Base-by-base conservation (phyloP, 2,113 vertebrate genomes). In the Gobius niger region DNA sequence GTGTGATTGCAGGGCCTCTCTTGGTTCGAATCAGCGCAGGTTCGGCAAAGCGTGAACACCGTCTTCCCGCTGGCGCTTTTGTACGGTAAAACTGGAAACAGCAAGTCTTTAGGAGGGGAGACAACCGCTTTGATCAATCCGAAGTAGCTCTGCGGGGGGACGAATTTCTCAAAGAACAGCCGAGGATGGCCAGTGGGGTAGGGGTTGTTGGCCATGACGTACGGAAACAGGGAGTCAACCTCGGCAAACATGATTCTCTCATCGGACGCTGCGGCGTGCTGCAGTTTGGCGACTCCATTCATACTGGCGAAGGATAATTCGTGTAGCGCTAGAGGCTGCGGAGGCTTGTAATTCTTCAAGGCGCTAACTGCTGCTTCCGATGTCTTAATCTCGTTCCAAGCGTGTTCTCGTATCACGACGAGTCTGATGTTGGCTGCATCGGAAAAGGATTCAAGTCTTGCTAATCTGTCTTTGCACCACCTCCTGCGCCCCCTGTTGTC, bases 351-450 rank as follows among this genome's bases (percentile, higher is more conserved):
- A 5, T 4, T 4, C 49, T 51, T 51, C 49, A 51, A 51, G n/a
- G n/a, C n/a, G 1, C n/a, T 1, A 15, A 51, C n/a, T 15, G 0
- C 14, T 1, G 13, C 15, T 1, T 51, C 6, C 0, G 14, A n/a
- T n/a, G n/a, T 7, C 49, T 44, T 67, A n/a, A 53, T 44, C 3
- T 52, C 40, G 0, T 4, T 14, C 64, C 40, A 66, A 0, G 2
- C 0, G 41, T 53, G 65, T 10, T 67, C 40, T 18, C 9, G 6
- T 50, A 67, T 44, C 5, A 54, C 50, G 49, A 51, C 49, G 7
- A n/a, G 6, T n/a, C 7, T 15, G 6, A 15, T 15, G 14, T 51
- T 7, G 13, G 0, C 13, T 15, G 47, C 3, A 14, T 49, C 10
- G 44, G 44, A 49, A 49, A 6, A 5, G 8, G 7, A 9, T 46